A percentile compares a stretch with the other conserved stretches of the same genome.
Evolutionary conservation across 2,888 invertebrate species (phyloP).

Genomic region (Lycia hirtaria): DNA sequence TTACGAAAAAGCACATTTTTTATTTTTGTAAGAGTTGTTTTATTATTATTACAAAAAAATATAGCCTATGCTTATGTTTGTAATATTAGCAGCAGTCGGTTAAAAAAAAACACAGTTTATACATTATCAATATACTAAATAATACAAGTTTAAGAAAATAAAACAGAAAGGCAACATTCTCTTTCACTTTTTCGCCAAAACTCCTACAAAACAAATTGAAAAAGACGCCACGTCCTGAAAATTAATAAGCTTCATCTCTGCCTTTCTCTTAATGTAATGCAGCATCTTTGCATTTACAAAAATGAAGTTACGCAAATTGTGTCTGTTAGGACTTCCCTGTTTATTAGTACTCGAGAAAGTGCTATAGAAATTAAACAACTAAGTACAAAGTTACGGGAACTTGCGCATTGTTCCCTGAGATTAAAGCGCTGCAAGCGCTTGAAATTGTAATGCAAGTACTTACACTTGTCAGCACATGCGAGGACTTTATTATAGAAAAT

Average conservation of each 20-base stretch:
- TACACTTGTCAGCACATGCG: not conserved
- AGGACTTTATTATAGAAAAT: constrained; percentile 5
- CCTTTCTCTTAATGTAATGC: not conserved
- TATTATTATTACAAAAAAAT: no score
- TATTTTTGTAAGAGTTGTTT: no score
- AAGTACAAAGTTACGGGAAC: constrained; percentile 19
- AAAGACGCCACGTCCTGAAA: not conserved
- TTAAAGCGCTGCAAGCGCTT: constrained; percentile 18
- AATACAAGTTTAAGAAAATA: no score
- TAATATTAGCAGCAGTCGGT: no score
- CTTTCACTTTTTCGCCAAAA: not conserved
- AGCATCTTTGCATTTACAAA: not conserved
- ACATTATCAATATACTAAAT: no score
- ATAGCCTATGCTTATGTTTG: no score
- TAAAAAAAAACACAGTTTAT: no score
- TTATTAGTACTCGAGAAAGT: constrained; percentile 34
- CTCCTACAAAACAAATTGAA: not conserved
- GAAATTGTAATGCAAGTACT: constrained; percentile 18
- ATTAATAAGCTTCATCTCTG: not conserved
- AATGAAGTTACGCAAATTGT: constrained; percentile 18
- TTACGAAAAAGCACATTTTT: no score
- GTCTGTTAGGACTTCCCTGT: constrained; percentile 23
- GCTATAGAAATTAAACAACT: constrained; percentile 25
- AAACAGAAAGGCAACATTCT: no score
- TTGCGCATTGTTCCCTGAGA: constrained; percentile 27